These are phyloP conservation scores for Enteromius radiatus DNA, from an alignment of 2,797 vertebrate species.

Conservation along the genomic window DNA sequence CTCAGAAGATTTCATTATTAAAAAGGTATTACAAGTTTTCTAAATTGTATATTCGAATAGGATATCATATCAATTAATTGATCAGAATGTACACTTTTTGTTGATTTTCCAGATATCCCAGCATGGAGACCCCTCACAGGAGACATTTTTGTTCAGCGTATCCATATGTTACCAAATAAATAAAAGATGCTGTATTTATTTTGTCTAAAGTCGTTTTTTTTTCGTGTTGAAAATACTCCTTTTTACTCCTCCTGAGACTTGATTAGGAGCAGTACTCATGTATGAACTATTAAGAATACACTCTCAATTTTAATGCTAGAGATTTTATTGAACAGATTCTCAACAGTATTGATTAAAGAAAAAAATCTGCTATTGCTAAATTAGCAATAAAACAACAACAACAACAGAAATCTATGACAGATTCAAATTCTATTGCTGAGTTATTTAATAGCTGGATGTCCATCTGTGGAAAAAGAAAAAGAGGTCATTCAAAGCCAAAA, in stretches of 20 bases:
- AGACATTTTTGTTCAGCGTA: neutral
- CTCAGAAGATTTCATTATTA: slow-evolving; percentile 15
- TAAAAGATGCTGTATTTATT: neutral
- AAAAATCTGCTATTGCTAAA: neutral
- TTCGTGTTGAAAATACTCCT: neutral
- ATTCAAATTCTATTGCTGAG: neutral
- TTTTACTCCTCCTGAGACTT: neutral
- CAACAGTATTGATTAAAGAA: neutral
- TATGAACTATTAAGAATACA: neutral
- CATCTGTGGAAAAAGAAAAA: slow-evolving; percentile 32
- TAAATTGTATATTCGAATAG: neutral
- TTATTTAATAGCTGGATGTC: neutral
- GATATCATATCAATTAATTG: neutral
- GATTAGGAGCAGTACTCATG: neutral
- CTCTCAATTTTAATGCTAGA: neutral
- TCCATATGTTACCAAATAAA: slow-evolving; percentile 5
- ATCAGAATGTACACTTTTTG: neutral
- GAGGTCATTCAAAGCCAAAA: neutral
- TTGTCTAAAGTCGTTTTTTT: neutral
- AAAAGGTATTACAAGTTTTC: slow-evolving; percentile 11
- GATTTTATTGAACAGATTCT: neutral
- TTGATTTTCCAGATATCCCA: slow-evolving; percentile 9
- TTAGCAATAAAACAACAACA: neutral
- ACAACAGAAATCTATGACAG: neutral
- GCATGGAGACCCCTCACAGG: neutral